Evolutionary conservation across 1,140 invertebrate species (phyloP), one percentile per base, ranked within the genome.

Genomic region (Brevipalpus yothersi): DNA sequence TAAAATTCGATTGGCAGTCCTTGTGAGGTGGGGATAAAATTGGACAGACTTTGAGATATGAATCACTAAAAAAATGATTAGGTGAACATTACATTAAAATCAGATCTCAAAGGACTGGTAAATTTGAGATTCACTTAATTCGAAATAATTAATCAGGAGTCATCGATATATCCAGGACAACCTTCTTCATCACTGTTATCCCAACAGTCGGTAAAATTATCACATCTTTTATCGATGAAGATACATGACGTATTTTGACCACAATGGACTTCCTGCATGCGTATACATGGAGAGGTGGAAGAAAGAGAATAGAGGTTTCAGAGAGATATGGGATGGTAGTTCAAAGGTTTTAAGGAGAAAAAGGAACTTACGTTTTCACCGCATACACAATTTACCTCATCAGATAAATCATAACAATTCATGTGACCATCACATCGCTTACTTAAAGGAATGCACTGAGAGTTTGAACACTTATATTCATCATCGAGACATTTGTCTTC

Each of bases 361-460:
- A 72, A 70, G 65, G 78, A 78, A 61, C 80, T 84, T 41, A 84
- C 82, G n/a, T 51, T 51, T 51, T 51, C 49, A 51, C 8, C n/a
- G 21, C 49, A 51, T 19, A 13, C n/a, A 55, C 53, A 55, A 13
- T 40, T 15, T 55, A 31, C 39, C 71, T 91, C 87, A 68, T 91
- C 87, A 62, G 82, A 84, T 5, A 77, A 79, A 69, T 90, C 86
- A 8, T 69, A 65, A 69, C 86, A 91, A 66, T 91, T 76, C 1
- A 83, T 77, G 8, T 72, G 72, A 55, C 78, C 78, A 68, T 91
- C 79, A 67, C 86, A 91, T 75, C 80, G 80, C 68, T 79, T 80
- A 17, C 71, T 74, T 60, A 79, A 74, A 19, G 78, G 73, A 60
- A 85, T 75, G 69, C 83, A 85, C 49, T 51, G 49, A 8, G 49